Evolutionary conservation across 2,797 vertebrate species (phyloP).

Genomic region (Todus mexicanus): DNA sequence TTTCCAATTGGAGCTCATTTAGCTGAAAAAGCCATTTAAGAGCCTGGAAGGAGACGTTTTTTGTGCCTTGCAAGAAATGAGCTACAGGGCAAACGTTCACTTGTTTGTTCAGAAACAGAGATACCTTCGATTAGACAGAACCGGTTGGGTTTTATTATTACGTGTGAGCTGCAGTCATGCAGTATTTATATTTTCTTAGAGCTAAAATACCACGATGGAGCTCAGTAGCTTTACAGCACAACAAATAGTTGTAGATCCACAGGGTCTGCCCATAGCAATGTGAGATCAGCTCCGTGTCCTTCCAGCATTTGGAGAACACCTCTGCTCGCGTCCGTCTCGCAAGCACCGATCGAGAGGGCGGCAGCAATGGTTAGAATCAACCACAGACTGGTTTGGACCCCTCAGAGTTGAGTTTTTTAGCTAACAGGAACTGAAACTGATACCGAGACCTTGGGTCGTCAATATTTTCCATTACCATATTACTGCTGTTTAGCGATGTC

Average conservation of each 20-base stretch:
- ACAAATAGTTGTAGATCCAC: neutral
- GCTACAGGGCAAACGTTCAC: neutral
- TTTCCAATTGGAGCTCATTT: conserved; percentile 26
- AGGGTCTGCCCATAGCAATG: fast-evolving
- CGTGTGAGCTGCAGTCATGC: neutral
- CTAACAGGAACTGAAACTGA: neutral
- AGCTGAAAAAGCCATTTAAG: conserved; percentile 17
- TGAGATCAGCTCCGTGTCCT: neutral
- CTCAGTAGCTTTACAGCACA: neutral
- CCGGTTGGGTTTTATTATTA: neutral
- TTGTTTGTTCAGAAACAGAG: neutral
- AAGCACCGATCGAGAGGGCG: neutral
- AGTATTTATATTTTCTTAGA: neutral
- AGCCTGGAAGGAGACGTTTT: neutral
- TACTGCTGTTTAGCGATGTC: conserved; percentile 35
- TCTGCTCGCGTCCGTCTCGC: neutral
- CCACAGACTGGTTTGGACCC: neutral
- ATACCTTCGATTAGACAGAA: neutral
- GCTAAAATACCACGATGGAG: neutral
- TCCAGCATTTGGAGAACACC: neutral
- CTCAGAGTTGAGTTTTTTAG: neutral
- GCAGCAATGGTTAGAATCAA: neutral
- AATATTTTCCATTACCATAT: conserved; percentile 45
- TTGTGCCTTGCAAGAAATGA: neutral
- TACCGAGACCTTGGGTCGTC: neutral